phyloP scores from a whole-genome alignment of 1,140 invertebrate species.

The Cylas formicarius region DNA sequence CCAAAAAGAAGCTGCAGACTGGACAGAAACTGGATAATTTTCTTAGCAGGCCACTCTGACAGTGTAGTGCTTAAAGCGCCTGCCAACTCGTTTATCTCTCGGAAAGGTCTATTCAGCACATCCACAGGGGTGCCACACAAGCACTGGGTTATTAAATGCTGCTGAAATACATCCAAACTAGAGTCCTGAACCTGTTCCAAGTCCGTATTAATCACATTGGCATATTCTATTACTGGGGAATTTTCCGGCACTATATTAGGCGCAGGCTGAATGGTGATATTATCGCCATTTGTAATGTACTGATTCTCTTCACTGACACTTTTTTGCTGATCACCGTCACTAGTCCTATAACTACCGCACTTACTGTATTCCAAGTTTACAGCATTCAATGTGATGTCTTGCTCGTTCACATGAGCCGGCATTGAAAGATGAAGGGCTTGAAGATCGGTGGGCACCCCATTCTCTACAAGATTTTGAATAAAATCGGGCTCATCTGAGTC shows the following conservation, averaged over 20 bases:
- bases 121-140: conserved; percentile 68
- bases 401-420: conserved; percentile 35
- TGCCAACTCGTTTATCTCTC: conserved; percentile 53
- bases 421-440: conserved; percentile 35
- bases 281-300: conserved; percentile 19
- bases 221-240: conserved; percentile 11
- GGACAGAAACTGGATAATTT: conserved; percentile 68
- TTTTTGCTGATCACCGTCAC: conserved; percentile 27
- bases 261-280: conserved; percentile 31
- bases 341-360: conserved; percentile 29
- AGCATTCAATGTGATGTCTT: conserved; percentile 30
- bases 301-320: conserved; percentile 22
- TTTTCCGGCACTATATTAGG: conserved; percentile 26
- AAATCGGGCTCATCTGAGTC: conserved; percentile 48
- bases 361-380: conserved; percentile 26
- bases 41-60: conserved; percentile 62
- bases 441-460: conserved; percentile 29
- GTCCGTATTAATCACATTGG: not conserved
- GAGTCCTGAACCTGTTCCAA: conserved; percentile 7
- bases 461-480: conserved; percentile 33
- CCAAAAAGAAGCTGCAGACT: conserved; percentile 77
- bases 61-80: conserved; percentile 45
- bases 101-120: conserved; percentile 60
- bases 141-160: conserved; percentile 62
- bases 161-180: conserved; percentile 49